Evolutionary conservation across 2,113 vertebrate species (phyloP), one percentile per base, ranked within the genome.

Genomic region (Cheirogaleus medius): DNA sequence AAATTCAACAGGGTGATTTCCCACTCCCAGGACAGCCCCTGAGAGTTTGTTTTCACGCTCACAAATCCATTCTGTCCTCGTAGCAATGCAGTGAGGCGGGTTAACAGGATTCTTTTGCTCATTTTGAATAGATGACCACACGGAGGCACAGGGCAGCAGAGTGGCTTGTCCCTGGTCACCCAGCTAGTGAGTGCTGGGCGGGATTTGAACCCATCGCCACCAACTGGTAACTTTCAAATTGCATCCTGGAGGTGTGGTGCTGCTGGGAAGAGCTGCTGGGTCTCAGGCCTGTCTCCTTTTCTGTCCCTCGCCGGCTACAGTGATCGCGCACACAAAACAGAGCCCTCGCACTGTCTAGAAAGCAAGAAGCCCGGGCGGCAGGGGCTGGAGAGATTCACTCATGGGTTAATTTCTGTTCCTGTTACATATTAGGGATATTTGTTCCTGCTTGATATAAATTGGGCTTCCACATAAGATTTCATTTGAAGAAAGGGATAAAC

Each of bases 401-500:
- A 8, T 0, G 32, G 66, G 66, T 84, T 93, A 5, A 89, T 44
- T 73, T 89, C 27, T 64, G 86, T 56, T 64, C 58, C 90, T 77
- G 34, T 58, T 58, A 63, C 86, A 27, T 6, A 32, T 69, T 60
- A 44, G 52, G 73, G 58, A 52, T 69, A 78, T 90, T 92, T 90
- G 49, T 74, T 84, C 73, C 85, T 87, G 76, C 90, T 69, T 73
- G 32, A 18, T 73, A 52, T 86, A 88, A 69, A 54, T 58, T 64
- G 71, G 81, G 81, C 47, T 96, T 68, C 95, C 66, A 63, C 9
- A 4, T 89, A 73, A 64, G 91, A 94, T 63, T 85, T 69, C 86
- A 39, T 66, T 92, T 77, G 90, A 90, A 94, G 91, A 90, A 77
- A 82, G 64, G 52, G 58, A 87, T 76, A 90, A 96, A 85, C 66